phyloP scores from a whole-genome alignment of 2,888 invertebrate genomes.

The Abrostola triplasia region DNA sequence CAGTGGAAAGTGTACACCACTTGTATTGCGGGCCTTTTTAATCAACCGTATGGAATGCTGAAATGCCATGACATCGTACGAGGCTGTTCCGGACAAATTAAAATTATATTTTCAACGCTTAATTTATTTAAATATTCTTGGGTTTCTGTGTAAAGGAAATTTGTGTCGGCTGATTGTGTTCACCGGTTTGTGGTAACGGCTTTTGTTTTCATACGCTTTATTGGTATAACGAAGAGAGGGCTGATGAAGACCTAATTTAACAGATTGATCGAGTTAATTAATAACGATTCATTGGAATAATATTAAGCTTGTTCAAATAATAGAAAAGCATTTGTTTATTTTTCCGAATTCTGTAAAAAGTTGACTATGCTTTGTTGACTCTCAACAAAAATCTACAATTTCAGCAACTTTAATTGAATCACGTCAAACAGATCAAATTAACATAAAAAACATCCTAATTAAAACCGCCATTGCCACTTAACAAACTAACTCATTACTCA shows the following conservation, averaged over 20 bases:
- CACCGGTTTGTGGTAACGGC: not conserved
- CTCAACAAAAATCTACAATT: not conserved
- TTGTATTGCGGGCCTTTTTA: constrained; percentile 13
- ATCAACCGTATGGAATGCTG: constrained; percentile 7
- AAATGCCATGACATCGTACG: constrained; percentile 19
- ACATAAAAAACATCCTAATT: constrained; percentile 30
- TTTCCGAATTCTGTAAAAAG: not conserved
- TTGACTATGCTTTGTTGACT: not conserved
- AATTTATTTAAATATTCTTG: constrained; percentile 46
- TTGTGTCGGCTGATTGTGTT: constrained; percentile 14
- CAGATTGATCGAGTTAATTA: no score
- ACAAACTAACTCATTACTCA: constrained; percentile 50
- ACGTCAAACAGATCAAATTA: constrained; percentile 6
- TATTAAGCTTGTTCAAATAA: no score
- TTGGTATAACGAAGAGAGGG: no score
- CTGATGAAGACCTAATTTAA: no score
- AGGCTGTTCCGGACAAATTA: constrained; percentile 30
- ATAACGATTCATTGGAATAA: not conserved
- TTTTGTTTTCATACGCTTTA: not conserved
- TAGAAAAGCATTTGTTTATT: not conserved
- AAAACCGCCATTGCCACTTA: constrained; percentile 45
- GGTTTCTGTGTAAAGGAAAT: constrained; percentile 12
- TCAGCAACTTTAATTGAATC: not conserved
- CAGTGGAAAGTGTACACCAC: not conserved
- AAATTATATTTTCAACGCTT: constrained; percentile 38